These are phyloP conservation scores for Pardalotus punctatus DNA, from an alignment of 2,113 vertebrate species.

Conservation along the genomic window DNA sequence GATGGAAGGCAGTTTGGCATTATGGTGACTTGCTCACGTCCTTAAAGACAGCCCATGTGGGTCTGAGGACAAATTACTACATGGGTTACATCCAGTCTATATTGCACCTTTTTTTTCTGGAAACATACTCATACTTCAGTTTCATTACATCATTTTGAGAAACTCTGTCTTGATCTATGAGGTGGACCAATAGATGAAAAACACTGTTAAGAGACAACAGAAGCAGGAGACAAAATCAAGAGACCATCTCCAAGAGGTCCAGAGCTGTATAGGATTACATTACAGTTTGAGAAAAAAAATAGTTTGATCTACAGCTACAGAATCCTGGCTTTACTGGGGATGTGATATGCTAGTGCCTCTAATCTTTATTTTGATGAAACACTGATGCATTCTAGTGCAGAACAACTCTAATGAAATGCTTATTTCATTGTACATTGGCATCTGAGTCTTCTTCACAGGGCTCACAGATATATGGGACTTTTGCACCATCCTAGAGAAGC, in stretches of 20 bases:
- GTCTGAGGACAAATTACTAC: not conserved
- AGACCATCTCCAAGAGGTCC: not conserved
- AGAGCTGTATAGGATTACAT: not conserved
- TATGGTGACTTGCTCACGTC: not conserved
- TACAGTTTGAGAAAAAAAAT: not conserved
- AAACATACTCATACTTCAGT: not conserved
- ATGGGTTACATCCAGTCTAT: not conserved
- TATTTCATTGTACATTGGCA: not conserved
- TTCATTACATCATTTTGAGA: not conserved
- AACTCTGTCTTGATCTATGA: not conserved
- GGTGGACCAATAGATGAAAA: not conserved
- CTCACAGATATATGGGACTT: not conserved
- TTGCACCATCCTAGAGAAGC: not conserved
- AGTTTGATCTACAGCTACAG: not conserved
- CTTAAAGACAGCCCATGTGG: fast-evolving
- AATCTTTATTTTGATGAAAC: not conserved
- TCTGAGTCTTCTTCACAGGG: not conserved
- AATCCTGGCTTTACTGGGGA: not conserved
- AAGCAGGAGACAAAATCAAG: not conserved
- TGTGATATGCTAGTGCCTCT: not conserved
- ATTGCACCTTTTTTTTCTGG: not conserved
- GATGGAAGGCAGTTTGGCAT: not conserved
- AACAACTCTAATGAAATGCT: not conserved
- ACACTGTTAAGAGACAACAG: not conserved
- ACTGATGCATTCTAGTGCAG: not conserved